A percentile compares a stretch with the other conserved stretches of the same genome.
Conservation (phyloP, 2,797 vertebrate genomes). For the Remorina albescens region DNA sequence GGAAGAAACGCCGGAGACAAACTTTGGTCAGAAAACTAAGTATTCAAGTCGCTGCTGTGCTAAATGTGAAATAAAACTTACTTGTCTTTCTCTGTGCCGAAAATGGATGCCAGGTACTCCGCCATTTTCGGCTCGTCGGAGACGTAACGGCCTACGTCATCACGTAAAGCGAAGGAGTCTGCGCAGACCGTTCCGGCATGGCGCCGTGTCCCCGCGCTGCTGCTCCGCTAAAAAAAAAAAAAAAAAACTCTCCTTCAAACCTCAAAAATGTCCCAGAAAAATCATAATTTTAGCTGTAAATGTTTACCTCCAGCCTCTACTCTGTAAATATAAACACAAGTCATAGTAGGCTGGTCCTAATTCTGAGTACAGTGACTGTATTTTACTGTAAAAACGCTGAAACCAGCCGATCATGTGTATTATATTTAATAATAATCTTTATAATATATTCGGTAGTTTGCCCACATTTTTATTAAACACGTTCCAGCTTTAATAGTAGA, state of each 20-base stretch:
- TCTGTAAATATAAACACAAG: neutral
- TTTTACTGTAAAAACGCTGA: neutral
- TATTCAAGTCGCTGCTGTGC: accelerated
- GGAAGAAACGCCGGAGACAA: accelerated
- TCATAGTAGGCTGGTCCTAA: neutral
- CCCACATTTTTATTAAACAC: neutral
- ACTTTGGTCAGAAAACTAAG: accelerated
- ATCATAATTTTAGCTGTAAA: neutral
- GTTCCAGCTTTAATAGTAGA: no score
- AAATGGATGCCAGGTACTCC: constrained; percentile 98
- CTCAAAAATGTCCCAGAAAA: neutral
- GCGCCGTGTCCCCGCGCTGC: constrained; percentile 31
- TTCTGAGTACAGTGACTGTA: neutral
- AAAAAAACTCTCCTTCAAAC: neutral
- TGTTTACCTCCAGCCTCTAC: neutral
- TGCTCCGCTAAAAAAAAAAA: neutral
- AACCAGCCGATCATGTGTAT: neutral
- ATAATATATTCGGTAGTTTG: neutral
- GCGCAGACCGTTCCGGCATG: no score
- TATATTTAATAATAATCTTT: neutral
- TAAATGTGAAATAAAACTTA: constrained; percentile 80
- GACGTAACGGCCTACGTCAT: constrained; percentile 61
- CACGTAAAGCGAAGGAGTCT: constrained; percentile 32
- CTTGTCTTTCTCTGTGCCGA: constrained; percentile 99
- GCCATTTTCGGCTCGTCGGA: constrained; percentile 91